Base-by-base conservation (phyloP, 2,113 vertebrate genomes). In the Orientallactaga bullata region DNA sequence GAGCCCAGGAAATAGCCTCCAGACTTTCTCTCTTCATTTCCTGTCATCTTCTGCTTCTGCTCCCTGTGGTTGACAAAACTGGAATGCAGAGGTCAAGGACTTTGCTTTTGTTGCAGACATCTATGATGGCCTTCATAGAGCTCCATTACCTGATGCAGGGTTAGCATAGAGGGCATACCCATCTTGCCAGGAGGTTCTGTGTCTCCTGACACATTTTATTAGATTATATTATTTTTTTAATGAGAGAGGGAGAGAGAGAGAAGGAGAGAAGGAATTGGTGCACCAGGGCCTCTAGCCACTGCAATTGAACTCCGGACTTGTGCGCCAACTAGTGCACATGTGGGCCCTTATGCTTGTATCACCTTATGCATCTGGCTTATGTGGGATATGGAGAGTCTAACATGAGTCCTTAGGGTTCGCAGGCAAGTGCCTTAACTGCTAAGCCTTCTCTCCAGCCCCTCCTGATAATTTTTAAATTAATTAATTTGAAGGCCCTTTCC, bases 401-500 rank as follows among this genome's bases (percentile, higher is more conserved):
- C n/a, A n/a, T n/a, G n/a, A n/a, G n/a, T n/a, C n/a, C n/a, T n/a
- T n/a, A n/a, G n/a, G n/a, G n/a, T n/a, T n/a, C n/a, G n/a, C n/a
- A n/a, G n/a, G n/a, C n/a, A n/a, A n/a, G n/a, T n/a, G n/a, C n/a
- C n/a, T n/a, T n/a, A n/a, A n/a, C n/a, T n/a, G n/a, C n/a, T n/a
- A n/a, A n/a, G n/a, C n/a, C n/a, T n/a, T n/a, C n/a, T n/a, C n/a
- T n/a, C n/a, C n/a, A n/a, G n/a, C 42, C 42, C 42, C 8, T 47
- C 8, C 8, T 47, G 42, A 47, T 47, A 47, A 47, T 6, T 47
- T 47, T 47, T 47, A 47, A 47, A 47, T 47, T 47, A 79, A 69
- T 94, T 73, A 58, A 78, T 65, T 72, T 65, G 30, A 95, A 92
- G 37, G 66, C 30, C 61, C 91, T 91, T 88, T 85, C 32, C 42